Conservation (phyloP, 37 sponge, comb jelly and placozoan species). For the Halisarca cf. caerulea region DNA sequence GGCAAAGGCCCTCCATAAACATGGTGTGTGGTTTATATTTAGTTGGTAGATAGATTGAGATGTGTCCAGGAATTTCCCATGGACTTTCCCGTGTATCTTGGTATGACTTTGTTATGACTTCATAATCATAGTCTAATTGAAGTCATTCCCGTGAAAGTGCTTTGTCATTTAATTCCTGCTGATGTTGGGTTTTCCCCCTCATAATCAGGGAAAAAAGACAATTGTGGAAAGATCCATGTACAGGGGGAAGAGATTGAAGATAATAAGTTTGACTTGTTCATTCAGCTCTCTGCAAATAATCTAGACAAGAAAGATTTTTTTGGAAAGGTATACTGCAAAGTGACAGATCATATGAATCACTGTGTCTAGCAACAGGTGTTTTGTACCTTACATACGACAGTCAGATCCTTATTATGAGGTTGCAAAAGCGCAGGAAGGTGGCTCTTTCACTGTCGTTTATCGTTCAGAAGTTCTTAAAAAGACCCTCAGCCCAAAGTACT, state of each 20-base stretch:
- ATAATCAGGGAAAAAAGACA: too few relatives aligned
- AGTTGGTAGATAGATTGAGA: too few relatives aligned
- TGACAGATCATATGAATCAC: too few relatives aligned
- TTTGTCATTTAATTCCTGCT: too few relatives aligned
- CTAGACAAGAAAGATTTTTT: conserved; percentile 97
- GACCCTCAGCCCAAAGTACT: conserved; percentile 78
- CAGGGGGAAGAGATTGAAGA: conserved; percentile 76
- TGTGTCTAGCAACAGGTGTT: too few relatives aligned
- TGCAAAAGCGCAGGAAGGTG: conserved; percentile 75
- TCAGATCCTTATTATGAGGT: conserved; percentile 95
- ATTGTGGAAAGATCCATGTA: conserved; percentile 66
- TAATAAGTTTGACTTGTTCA: conserved; percentile 62
- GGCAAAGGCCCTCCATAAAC: conserved; percentile 47
- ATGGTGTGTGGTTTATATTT: conserved; percentile 34
- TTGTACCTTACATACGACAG: too few relatives aligned
- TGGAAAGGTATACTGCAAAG: conserved; percentile 73
- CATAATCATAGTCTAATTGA: too few relatives aligned
- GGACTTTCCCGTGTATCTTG: too few relatives aligned
- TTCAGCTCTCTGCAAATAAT: conserved; percentile 76
- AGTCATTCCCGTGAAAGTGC: too few relatives aligned
- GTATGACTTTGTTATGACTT: too few relatives aligned
- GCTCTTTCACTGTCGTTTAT: conserved; percentile 71
- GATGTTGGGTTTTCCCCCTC: too few relatives aligned
- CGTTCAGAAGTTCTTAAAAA: conserved; percentile 75
- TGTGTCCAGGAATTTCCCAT: too few relatives aligned